Evolutionary conservation across 2,797 vertebrate genomes (phyloP).

Genomic region (Mus spretus): DNA sequence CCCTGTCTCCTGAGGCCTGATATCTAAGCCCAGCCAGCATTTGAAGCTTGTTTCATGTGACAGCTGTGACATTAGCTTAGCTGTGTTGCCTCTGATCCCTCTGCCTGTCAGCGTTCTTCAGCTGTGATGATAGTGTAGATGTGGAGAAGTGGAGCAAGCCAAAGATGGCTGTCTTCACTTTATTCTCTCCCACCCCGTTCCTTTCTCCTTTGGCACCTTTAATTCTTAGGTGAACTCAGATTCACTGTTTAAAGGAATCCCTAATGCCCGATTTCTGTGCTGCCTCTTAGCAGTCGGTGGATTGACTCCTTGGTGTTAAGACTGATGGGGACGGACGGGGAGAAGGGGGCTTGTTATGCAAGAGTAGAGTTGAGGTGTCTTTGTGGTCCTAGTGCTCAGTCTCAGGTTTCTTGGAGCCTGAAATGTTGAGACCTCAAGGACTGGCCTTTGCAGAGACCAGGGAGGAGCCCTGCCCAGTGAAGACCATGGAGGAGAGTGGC

Average conservation of each 20-base stretch:
- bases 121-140: too few species aligned
- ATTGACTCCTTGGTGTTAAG: neutral
- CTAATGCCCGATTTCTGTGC: accelerated
- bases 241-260: neutral
- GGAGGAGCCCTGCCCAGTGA: neutral
- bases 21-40: neutral
- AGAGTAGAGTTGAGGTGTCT: neutral
- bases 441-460: neutral
- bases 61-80: neutral
- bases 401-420: neutral
- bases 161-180: neutral
- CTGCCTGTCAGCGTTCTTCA: neutral
- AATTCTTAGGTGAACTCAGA: neutral
- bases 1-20: neutral
- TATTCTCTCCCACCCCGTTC: neutral
- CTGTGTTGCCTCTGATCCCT: neutral
- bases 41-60: neutral
- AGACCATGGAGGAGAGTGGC: neutral
- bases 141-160: neutral
- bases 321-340: neutral
- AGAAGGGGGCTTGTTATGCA: accelerated
- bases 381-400: neutral
- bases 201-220: neutral
- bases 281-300: neutral
- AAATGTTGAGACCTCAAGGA: neutral